These are phyloP conservation scores for Atherix ibis DNA, from an alignment of 2,888 invertebrate species.

Conservation along the genomic window DNA sequence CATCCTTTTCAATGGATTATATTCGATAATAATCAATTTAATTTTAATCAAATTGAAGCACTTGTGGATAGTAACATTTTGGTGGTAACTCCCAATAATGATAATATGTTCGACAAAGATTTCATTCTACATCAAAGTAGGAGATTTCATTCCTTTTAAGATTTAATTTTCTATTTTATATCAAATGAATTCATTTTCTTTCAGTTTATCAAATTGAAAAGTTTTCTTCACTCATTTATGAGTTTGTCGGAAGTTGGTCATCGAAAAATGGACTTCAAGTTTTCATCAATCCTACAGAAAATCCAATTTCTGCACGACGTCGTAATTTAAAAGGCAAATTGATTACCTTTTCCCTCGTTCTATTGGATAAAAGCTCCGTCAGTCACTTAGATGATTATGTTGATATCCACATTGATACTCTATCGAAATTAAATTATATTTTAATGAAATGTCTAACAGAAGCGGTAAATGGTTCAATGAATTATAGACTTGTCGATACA, in stretches of 20 bases:
- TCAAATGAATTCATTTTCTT: neutral
- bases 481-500: constrained; percentile 35
- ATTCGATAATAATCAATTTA: neutral
- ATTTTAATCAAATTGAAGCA: constrained; percentile 4
- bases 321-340: constrained; percentile 18
- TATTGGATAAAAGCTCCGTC: constrained; percentile 27
- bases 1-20: constrained; percentile 8
- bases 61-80: constrained; percentile 8
- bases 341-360: constrained; percentile 20
- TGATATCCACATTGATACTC: constrained; percentile 38
- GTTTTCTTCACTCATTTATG: constrained; percentile 1
- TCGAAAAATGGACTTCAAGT: neutral
- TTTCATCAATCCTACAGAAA: constrained; percentile 1
- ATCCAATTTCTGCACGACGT: constrained; percentile 14
- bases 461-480: constrained; percentile 39
- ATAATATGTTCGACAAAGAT: too few species aligned
- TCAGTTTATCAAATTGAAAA: constrained; percentile 8
- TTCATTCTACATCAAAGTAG: neutral
- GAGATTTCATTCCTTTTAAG: neutral
- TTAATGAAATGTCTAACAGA: constrained; percentile 40
- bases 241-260: constrained; percentile 7
- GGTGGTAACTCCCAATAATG: too few species aligned
- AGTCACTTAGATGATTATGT: constrained; percentile 33
- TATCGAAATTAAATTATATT: constrained; percentile 45
- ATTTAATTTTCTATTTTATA: neutral